Evolutionary conservation across 1,140 invertebrate genomes (phyloP).

Genomic region (Drosophila erecta): DNA sequence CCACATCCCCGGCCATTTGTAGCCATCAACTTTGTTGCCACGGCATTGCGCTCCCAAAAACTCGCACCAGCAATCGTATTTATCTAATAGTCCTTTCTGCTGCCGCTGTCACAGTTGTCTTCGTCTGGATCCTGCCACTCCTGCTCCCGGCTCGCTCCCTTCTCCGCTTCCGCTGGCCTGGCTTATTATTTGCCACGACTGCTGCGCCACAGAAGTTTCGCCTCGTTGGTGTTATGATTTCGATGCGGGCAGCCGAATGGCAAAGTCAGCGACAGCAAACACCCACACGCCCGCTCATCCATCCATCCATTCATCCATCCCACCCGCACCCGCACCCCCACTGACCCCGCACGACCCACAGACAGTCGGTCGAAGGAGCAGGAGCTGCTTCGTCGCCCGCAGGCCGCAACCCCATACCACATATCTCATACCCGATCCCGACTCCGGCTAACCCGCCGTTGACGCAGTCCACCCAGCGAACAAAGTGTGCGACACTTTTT

Average conservation of each 20-base stretch:
- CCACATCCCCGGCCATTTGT: conserved; percentile 57
- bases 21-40: conserved; percentile 55
- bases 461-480: conserved; percentile 66
- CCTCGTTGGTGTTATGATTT: conserved; percentile 82
- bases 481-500: conserved; percentile 11
- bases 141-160: conserved; percentile 4
- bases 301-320: conserved; percentile 10
- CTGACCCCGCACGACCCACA: conserved; percentile 37
- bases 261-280: conserved; percentile 68
- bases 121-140: conserved; percentile 60
- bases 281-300: conserved; percentile 16
- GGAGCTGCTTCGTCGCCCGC: conserved; percentile 57
- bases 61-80: conserved; percentile 54
- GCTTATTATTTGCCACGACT: conserved; percentile 81
- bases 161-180: conserved; percentile 51
- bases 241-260: conserved; percentile 79
- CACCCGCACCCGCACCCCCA: conserved; percentile 24
- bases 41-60: conserved; percentile 45
- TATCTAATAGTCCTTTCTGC: conserved; percentile 78
- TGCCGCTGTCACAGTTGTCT: conserved; percentile 74
- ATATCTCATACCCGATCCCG: neutral
- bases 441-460: conserved; percentile 67
- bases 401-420: conserved; percentile 45
- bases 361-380: conserved; percentile 42
- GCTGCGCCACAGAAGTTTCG: conserved; percentile 76